Evolutionary conservation across 2,113 vertebrate species (phyloP).

Genomic region (Carettochelys insculpta): DNA sequence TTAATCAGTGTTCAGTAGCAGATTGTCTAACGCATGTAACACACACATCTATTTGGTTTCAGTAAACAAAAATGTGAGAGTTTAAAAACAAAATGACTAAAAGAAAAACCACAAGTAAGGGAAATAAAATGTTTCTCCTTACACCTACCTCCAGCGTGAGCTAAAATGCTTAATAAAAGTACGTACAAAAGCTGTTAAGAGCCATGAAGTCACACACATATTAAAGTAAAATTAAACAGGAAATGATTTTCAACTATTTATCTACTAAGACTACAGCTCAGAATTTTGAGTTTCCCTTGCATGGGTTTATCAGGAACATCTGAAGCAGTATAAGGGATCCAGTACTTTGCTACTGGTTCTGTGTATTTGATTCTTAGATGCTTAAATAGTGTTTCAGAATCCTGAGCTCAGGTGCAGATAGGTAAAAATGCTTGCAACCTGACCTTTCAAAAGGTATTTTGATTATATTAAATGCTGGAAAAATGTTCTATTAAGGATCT

Average conservation of each 20-base stretch:
- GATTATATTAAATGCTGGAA: accelerated
- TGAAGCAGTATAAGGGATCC: neutral
- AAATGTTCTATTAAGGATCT: accelerated
- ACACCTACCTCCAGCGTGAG: accelerated
- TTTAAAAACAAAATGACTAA: neutral
- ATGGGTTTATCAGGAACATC: neutral
- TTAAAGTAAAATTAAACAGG: accelerated
- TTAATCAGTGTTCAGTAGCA: accelerated
- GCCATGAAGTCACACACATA: neutral
- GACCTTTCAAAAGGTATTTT: neutral
- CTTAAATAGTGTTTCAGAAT: too few species aligned
- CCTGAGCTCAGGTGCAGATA: too few species aligned
- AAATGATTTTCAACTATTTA: neutral
- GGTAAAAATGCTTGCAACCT: too few species aligned
- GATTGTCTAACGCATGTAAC: neutral
- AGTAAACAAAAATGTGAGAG: neutral
- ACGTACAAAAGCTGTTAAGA: neutral
- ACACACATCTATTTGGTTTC: neutral
- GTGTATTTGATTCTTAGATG: accelerated
- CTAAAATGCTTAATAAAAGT: neutral
- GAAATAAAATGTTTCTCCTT: neutral
- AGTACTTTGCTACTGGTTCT: neutral
- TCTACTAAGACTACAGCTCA: neutral
- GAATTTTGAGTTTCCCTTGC: neutral
- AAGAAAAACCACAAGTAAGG: neutral